Percentiles rank a stretch among this genome's conserved stretches.
Conservation (phyloP, 2,888 invertebrate species). For the Priocnemis perturbator region DNA sequence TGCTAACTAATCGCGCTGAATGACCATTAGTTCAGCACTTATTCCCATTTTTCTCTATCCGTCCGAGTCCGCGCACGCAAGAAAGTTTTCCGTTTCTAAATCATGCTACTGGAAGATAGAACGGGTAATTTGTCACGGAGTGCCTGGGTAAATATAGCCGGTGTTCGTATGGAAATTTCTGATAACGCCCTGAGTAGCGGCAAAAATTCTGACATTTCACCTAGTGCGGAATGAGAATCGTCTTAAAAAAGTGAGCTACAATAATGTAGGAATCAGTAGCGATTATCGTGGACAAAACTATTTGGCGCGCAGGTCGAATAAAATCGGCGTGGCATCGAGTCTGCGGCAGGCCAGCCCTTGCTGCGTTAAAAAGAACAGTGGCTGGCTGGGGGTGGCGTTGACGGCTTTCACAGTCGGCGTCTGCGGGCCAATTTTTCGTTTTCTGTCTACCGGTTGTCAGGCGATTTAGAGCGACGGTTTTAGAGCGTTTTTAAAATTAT, state of each 20-base stretch:
- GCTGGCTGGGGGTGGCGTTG: not conserved
- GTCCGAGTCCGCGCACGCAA: not conserved
- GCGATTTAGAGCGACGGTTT: slow-evolving; percentile 40
- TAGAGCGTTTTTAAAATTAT: slow-evolving; percentile 52
- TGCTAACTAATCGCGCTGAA: slow-evolving; percentile 38
- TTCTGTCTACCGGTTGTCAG: slow-evolving; percentile 35
- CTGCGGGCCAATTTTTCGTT: slow-evolving; percentile 35
- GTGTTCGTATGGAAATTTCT: slow-evolving; percentile 39
- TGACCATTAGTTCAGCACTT: slow-evolving; percentile 46
- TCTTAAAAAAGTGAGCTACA: too few species aligned
- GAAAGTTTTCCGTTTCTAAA: not conserved
- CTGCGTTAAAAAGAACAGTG: not conserved
- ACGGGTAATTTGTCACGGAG: too few species aligned
- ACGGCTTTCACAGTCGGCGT: slow-evolving; percentile 19
- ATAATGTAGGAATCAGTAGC: too few species aligned
- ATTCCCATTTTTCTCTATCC: slow-evolving; percentile 16
- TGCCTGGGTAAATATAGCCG: too few species aligned
- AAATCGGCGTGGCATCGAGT: too few species aligned
- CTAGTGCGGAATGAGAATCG: too few species aligned
- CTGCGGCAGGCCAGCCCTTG: too few species aligned
- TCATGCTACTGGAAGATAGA: too few species aligned
- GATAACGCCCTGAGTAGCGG: slow-evolving; percentile 29
- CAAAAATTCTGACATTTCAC: too few species aligned
- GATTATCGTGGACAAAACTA: too few species aligned
- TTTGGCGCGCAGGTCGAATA: too few species aligned